Percentiles rank a stretch among this genome's conserved stretches.
phyloP scores from a whole-genome alignment of 2,888 invertebrate species.

The Syrphus vitripennis region DNA sequence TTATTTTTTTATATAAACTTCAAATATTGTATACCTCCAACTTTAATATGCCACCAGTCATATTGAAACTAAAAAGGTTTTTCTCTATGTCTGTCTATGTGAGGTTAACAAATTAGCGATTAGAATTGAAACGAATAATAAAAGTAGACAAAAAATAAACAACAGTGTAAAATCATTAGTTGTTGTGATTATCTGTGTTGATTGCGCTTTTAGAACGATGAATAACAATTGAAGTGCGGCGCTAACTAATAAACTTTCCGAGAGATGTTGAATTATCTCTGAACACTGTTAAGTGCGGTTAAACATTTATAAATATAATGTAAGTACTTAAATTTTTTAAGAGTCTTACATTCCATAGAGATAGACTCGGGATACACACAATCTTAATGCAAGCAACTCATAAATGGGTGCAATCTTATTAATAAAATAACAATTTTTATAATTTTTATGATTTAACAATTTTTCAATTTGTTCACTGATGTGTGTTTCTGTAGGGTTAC shows the following conservation, averaged over 20 bases:
- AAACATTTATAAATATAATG: too few species aligned
- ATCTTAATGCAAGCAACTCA: background rate
- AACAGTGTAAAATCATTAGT: conserved; percentile 53
- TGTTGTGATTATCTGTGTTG: conserved; percentile 53
- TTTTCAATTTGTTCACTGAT: conserved; percentile 45
- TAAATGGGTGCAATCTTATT: conserved; percentile 37
- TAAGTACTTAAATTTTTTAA: background rate
- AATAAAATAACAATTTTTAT: conserved; percentile 60
- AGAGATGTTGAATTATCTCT: conserved; percentile 42
- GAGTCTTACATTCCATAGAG: background rate
- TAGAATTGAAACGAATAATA: conserved; percentile 45
- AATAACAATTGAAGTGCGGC: conserved; percentile 57
- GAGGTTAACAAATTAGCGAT: conserved; percentile 56
- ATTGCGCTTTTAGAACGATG: conserved; percentile 38
- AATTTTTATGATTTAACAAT: conserved; percentile 60
- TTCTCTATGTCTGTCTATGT: background rate
- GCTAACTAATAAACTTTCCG: conserved; percentile 54
- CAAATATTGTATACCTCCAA: background rate
- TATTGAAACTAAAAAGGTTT: background rate
- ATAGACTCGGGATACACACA: background rate
- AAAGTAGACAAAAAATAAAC: background rate
- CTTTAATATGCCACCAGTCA: background rate
- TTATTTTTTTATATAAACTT: background rate
- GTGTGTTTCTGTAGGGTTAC: background rate
- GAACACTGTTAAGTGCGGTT: background rate